Evolutionary conservation across 2,113 vertebrate genomes (phyloP).

Genomic region (Odocoileus virginianus): DNA sequence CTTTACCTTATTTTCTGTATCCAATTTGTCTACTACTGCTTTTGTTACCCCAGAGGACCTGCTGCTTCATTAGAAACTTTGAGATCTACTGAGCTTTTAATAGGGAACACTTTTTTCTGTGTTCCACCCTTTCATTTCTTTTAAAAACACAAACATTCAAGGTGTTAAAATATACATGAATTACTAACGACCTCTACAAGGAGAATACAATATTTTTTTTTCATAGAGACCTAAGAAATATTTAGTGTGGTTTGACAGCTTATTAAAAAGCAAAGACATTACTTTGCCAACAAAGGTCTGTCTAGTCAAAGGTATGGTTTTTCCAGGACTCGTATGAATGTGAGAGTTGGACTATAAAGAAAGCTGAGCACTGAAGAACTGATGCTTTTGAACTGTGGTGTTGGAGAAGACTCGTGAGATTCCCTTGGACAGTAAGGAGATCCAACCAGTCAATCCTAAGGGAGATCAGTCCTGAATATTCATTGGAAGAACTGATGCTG

Average conservation of each 20-base stretch:
- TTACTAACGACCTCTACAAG: background rate
- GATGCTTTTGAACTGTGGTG: background rate
- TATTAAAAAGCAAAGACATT: background rate
- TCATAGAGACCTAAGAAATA: background rate
- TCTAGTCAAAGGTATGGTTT: background rate
- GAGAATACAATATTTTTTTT: background rate
- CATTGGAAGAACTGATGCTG: background rate
- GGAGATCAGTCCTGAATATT: background rate
- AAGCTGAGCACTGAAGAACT: background rate
- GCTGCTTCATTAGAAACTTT: background rate
- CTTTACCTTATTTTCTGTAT: slow-evolving; percentile 14
- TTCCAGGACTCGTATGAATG: background rate
- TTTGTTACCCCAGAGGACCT: background rate
- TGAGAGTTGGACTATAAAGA: background rate
- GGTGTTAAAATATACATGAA: background rate
- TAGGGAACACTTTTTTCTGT: accelerated
- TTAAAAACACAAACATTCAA: background rate
- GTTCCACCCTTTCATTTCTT: background rate
- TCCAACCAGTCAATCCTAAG: background rate
- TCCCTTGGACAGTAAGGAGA: background rate
- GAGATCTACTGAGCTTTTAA: background rate
- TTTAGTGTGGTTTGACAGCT: background rate
- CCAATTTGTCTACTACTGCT: background rate
- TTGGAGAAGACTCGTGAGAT: background rate
- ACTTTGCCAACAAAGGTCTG: background rate